Conservation (phyloP, 1,140 invertebrate species). For the Monomorium pharaonis region DNA sequence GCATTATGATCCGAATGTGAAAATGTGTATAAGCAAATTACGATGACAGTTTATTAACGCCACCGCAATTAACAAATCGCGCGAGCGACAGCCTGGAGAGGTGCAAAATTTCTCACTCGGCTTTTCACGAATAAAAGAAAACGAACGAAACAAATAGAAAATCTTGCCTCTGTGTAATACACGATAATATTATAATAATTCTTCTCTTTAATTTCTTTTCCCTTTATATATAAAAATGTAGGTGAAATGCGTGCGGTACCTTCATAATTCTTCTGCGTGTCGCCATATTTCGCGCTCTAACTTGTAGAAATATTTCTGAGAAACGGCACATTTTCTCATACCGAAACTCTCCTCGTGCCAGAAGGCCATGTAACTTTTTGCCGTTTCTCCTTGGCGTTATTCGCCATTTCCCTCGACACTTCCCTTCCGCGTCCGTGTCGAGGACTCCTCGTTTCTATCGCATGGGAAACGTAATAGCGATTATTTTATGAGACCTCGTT, state of each 20-base stretch:
- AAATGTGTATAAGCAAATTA: constrained; percentile 27
- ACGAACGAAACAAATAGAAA: not conserved
- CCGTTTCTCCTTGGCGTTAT: not conserved
- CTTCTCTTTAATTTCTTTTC: not conserved
- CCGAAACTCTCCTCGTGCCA: constrained; percentile 13
- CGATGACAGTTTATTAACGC: constrained; percentile 27
- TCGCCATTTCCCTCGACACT: constrained; percentile 35
- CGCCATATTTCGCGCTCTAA: not conserved
- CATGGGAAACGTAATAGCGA: not conserved
- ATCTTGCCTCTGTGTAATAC: not conserved
- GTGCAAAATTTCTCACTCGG: not conserved
- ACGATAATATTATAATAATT: constrained; percentile 1
- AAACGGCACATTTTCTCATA: constrained; percentile 24
- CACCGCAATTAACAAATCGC: constrained; percentile 28
- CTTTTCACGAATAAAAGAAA: not conserved
- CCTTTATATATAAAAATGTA: not conserved
- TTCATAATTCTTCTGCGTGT: not conserved
- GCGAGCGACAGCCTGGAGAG: not conserved
- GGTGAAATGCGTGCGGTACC: not conserved
- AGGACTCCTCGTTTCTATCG: not conserved
- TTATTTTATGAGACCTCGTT: constrained; percentile 28
- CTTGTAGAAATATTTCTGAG: constrained; percentile 19
- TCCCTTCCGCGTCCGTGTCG: constrained; percentile 1
- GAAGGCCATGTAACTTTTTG: constrained; percentile 50
- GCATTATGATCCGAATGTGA: not conserved